Percentiles rank a stretch among this genome's conserved stretches.
Conservation (phyloP, 2,113 vertebrate species). For the Upupa epops region DNA sequence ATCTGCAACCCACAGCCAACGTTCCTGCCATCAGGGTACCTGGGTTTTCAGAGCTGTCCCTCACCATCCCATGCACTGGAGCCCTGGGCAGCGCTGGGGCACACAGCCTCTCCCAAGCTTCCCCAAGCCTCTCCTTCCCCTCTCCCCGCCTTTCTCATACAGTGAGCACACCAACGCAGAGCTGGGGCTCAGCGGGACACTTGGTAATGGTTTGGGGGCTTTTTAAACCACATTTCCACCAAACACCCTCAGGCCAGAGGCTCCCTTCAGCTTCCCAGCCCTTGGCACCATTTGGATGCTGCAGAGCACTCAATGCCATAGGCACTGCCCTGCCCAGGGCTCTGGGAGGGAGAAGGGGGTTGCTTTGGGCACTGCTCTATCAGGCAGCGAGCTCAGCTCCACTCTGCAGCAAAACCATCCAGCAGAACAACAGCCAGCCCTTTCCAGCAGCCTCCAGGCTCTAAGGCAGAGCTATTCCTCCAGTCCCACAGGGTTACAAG, state of each 20-base stretch:
- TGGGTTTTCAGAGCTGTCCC: background rate
- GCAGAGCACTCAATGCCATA: background rate
- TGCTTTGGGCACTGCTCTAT: background rate
- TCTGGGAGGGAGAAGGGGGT: background rate
- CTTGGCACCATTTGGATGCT: background rate
- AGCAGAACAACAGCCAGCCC: background rate
- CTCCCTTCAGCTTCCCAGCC: background rate
- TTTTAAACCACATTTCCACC: background rate
- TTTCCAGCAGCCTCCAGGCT: background rate
- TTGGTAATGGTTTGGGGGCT: background rate
- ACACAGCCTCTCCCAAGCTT: rapidly evolving
- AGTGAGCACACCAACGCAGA: background rate
- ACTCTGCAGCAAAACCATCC: background rate
- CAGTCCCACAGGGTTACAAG: background rate
- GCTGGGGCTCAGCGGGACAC: background rate
- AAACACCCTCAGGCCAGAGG: background rate
- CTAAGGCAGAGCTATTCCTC: background rate
- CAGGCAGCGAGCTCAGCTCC: background rate
- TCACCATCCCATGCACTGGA: background rate
- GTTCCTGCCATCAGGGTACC: background rate
- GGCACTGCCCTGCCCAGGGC: background rate
- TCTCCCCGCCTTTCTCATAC: background rate
- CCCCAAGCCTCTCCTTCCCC: background rate
- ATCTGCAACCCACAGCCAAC: background rate
- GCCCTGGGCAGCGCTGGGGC: background rate